Base-by-base conservation (phyloP, 2,113 vertebrate species). In the Pitta sordida region DNA sequence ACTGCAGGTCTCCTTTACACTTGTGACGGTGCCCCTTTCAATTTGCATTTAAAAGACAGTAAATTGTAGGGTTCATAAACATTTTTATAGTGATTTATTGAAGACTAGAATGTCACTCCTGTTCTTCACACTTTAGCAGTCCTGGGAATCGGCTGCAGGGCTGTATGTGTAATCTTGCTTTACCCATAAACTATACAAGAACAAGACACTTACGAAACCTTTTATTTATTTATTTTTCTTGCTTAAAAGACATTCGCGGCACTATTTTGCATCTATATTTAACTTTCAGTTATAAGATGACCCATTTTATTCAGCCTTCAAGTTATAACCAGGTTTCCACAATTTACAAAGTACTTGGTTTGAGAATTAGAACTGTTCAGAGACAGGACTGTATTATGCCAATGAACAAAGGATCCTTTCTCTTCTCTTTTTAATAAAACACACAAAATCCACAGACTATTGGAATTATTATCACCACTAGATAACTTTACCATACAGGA, bases 41-140 rank as follows among this genome's bases (percentile, higher is more conserved):
- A 98, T 98, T 97, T 98, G 97, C 97, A 98, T 98, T 98, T 98
- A 97, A 98, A 98, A 98, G 98, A 98, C 97, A 97, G 96, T 97
- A 98, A 98, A 98, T 98, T 97, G 96, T 96, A 97, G 97, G 98
- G 96, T 98, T 98, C 98, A 98, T 98, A 98, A 98, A 98, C 97
- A 98, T 97, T 97, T 97, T 98, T 97, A 97, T 97, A 96, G 97
- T 97, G 98, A 98, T 98, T 98, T 98, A 98, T 98, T 95, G 96
- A 97, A 97, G 97, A 96, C 88, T 21, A 91, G 96, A 96, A 97
- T 97, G 97, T 98, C 97, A 97, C 95, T 91, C 91, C 96, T 97
- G 97, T 75, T 98, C 97, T 98, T 98, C 98, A 98, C 97, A 98
- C 97, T 97, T 98, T 97, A 97, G 96, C 97, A 97, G 97, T 96